phyloP scores from a whole-genome alignment of 2,888 invertebrate species.

The Drosophila falleni region DNA sequence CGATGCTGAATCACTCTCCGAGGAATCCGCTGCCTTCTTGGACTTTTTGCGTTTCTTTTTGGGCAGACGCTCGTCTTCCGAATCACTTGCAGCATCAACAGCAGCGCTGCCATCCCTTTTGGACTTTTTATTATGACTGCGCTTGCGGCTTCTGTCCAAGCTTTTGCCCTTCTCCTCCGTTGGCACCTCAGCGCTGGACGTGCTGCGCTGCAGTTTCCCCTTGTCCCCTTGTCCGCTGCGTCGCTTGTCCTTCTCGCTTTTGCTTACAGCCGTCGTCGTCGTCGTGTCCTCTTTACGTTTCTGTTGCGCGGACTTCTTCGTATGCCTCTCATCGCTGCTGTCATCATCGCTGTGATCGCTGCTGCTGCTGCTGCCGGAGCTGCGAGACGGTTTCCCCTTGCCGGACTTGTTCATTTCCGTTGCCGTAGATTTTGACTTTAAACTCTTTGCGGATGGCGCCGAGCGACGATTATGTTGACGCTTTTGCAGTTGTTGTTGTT shows the following conservation, averaged over 20 bases:
- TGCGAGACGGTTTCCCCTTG: constrained; percentile 51
- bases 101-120: constrained; percentile 22
- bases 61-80: constrained; percentile 85
- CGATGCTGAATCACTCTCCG: constrained; percentile 88
- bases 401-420: constrained; percentile 44
- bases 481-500: constrained; percentile 7
- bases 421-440: constrained; percentile 31
- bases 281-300: constrained; percentile 46
- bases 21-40: constrained; percentile 85
- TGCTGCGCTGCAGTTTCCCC: constrained; percentile 57
- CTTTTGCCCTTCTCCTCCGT: constrained; percentile 37
- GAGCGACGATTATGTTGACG: constrained; percentile 37
- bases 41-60: constrained; percentile 87
- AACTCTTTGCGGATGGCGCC: constrained; percentile 64
- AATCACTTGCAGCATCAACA: constrained; percentile 85
- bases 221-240: constrained; percentile 45
- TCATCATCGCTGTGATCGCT: constrained; percentile 75
- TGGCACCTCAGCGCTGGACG: constrained; percentile 41
- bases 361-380: constrained; percentile 69
- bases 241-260: constrained; percentile 43
- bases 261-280: constrained; percentile 19
- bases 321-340: constrained; percentile 82
- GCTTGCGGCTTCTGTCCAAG: constrained; percentile 57
- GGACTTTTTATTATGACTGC: constrained; percentile 66
- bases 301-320: constrained; percentile 48